phyloP scores from a whole-genome alignment of 2,113 vertebrate genomes.

The Upupa epops region DNA sequence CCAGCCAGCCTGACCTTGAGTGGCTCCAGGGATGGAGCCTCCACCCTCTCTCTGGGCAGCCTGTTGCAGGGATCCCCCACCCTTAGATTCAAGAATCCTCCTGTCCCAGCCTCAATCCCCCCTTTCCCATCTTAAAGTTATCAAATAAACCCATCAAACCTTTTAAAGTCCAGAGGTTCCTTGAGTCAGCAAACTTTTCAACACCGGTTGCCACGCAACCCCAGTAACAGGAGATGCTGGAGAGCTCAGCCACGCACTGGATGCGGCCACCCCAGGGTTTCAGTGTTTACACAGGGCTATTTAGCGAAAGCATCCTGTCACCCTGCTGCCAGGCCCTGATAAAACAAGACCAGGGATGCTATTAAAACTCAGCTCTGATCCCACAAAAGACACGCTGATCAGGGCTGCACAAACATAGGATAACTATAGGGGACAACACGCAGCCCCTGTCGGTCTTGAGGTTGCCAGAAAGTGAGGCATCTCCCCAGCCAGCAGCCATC shows the following conservation, averaged over 20 bases:
- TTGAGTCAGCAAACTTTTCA: conserved; percentile 20
- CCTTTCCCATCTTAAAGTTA: background rate
- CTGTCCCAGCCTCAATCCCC: too few species aligned
- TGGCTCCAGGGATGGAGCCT: too few species aligned
- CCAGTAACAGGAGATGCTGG: conserved; percentile 14
- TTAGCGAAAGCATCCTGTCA: conserved; percentile 35
- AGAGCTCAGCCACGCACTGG: background rate
- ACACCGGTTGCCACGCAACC: conserved; percentile 36
- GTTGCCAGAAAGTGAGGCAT: background rate
- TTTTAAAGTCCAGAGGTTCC: background rate
- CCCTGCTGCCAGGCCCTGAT: background rate
- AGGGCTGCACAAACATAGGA: background rate
- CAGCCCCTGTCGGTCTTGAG: background rate
- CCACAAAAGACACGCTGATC: background rate
- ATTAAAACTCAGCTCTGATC: background rate
- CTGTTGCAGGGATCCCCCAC: too few species aligned
- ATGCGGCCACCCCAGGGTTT: background rate
- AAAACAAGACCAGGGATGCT: conserved; percentile 5
- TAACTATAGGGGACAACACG: background rate
- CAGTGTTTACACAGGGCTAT: background rate
- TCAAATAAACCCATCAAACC: conserved; percentile 1
- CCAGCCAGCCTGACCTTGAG: too few species aligned
- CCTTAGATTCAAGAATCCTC: too few species aligned
- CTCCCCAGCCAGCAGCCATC: background rate
- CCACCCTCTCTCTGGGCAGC: too few species aligned